Conservation (phyloP, 2,888 invertebrate genomes). For the Ferrisia virgata region DNA sequence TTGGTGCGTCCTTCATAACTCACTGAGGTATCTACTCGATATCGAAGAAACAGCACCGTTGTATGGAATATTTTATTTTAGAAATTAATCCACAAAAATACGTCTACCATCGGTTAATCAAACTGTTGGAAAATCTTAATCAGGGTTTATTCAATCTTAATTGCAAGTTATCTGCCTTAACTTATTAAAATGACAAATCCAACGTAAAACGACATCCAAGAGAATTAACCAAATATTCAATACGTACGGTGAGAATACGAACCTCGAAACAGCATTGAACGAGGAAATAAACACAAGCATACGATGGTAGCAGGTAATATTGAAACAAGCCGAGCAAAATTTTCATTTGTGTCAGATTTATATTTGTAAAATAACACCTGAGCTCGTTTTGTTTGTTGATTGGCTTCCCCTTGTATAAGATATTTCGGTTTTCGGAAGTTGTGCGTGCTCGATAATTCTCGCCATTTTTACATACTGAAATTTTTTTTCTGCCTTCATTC, state of each 20-base stretch:
- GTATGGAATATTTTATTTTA: too few species aligned
- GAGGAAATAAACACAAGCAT: not conserved
- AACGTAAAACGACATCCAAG: not conserved
- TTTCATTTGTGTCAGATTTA: slow-evolving; percentile 28
- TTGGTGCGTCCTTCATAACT: too few species aligned
- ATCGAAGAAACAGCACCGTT: too few species aligned
- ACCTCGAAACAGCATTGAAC: not conserved
- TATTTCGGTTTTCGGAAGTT: slow-evolving; percentile 3
- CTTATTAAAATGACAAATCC: not conserved
- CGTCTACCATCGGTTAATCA: not conserved
- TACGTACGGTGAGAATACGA: not conserved
- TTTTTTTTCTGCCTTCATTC: not conserved
- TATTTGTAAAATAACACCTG: not conserved
- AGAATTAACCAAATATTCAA: not conserved
- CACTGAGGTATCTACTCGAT: too few species aligned
- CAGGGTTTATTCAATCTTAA: not conserved
- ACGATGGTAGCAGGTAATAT: not conserved
- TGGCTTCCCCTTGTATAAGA: not conserved
- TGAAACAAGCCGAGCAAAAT: not conserved
- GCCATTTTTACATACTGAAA: not conserved
- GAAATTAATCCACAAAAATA: not conserved
- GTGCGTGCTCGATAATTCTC: slow-evolving; percentile 16
- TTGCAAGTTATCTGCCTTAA: not conserved
- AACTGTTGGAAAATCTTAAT: not conserved
- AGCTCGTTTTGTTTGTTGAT: slow-evolving; percentile 29